Evolutionary conservation across 2,888 invertebrate species (phyloP).

Genomic region (Eristalis intricaria): DNA sequence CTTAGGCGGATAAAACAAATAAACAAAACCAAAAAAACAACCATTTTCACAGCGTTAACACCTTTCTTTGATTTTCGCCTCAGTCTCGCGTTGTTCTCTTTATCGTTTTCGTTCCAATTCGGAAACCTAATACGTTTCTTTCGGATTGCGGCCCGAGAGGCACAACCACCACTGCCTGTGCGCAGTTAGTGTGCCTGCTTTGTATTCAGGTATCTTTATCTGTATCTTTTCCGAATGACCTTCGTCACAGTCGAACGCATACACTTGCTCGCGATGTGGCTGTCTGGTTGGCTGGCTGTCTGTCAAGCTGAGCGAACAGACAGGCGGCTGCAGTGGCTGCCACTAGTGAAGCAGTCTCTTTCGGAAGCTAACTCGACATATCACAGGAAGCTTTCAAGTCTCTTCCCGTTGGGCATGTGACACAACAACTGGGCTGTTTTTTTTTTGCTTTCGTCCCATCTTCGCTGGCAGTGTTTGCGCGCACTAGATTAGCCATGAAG

Average conservation of each 20-base stretch:
- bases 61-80: conserved; percentile 50
- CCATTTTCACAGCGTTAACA: conserved; percentile 59
- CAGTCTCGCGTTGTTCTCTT: conserved; percentile 7
- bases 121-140: conserved; percentile 44
- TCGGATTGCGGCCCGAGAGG: background rate
- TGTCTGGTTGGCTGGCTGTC: background rate
- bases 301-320: background rate
- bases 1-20: conserved; percentile 39
- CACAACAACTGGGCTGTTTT: background rate
- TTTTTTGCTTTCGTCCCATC: background rate
- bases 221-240: conserved; percentile 54
- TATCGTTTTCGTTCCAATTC: conserved; percentile 42
- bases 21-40: conserved; percentile 21
- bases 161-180: conserved; percentile 4
- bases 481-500: background rate
- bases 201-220: conserved; percentile 37
- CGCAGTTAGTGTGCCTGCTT: conserved; percentile 21
- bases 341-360: conserved; percentile 33
- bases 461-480: background rate
- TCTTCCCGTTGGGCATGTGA: conserved; percentile 8
- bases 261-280: conserved; percentile 21
- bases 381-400: conserved; percentile 34
- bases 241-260: conserved; percentile 55
- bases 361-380: conserved; percentile 52
- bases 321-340: background rate